Evolutionary conservation across 1,140 invertebrate species (phyloP).

Genomic region (Aradophagus sp.): DNA sequence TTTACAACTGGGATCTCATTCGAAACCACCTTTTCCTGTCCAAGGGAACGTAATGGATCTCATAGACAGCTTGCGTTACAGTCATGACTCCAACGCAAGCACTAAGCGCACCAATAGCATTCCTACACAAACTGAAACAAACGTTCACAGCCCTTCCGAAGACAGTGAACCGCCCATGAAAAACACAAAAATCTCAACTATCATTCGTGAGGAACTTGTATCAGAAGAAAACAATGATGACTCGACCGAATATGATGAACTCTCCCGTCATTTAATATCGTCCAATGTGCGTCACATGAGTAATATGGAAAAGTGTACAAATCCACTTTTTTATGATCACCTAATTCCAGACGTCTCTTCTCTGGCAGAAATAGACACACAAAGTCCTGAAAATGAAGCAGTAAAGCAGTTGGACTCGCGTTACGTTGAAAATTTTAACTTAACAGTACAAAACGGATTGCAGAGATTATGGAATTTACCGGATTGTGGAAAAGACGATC

Average conservation of each 20-base stretch:
- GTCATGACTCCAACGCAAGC: slow-evolving; percentile 27
- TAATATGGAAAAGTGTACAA: slow-evolving; percentile 59
- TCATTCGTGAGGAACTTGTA: slow-evolving; percentile 67
- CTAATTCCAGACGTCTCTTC: slow-evolving; percentile 60
- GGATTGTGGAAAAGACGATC: slow-evolving; percentile 24
- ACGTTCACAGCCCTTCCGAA: background rate
- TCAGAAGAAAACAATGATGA: slow-evolving; percentile 63
- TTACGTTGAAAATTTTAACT: slow-evolving; percentile 63
- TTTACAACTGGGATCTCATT: slow-evolving; percentile 53
- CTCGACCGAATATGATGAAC: slow-evolving; percentile 59
- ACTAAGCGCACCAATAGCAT: slow-evolving; percentile 42
- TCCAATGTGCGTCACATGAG: slow-evolving; percentile 66
- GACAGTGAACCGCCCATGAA: background rate
- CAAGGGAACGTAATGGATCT: slow-evolving; percentile 62
- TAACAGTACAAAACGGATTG: slow-evolving; percentile 56
- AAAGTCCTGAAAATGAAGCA: slow-evolving; percentile 60
- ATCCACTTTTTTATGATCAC: slow-evolving; percentile 68
- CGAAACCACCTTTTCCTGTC: slow-evolving; percentile 52
- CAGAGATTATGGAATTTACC: slow-evolving; percentile 55
- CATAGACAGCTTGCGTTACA: slow-evolving; percentile 55
- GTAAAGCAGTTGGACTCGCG: slow-evolving; percentile 65
- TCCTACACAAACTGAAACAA: slow-evolving; percentile 57
- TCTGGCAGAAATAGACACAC: slow-evolving; percentile 13
- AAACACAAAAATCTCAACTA: slow-evolving; percentile 59
- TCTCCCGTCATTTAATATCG: slow-evolving; percentile 65